Conservation (phyloP, 2,888 invertebrate species). For the Stenolophus ochropezus region DNA sequence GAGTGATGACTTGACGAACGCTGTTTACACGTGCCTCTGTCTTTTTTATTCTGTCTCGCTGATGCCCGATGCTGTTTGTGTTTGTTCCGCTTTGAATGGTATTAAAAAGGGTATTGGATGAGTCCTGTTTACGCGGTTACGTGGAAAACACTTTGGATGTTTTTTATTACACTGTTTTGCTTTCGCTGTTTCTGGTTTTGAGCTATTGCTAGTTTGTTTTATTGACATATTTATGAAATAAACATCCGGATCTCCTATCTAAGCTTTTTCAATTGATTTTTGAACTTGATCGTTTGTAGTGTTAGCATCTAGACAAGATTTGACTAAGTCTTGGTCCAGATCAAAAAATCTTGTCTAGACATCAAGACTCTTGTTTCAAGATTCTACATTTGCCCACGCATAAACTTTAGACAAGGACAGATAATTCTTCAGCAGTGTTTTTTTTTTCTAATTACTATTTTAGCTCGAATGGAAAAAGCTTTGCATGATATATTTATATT, state of each 20-base stretch:
- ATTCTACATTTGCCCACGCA: no score
- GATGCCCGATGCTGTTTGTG: constrained; percentile 36
- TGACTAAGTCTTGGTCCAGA: no score
- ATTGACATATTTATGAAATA: background rate
- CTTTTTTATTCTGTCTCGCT: constrained; percentile 39
- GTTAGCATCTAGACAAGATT: no score
- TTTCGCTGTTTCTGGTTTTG: constrained; percentile 10
- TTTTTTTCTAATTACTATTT: no score
- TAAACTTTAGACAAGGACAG: no score
- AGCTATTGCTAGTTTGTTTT: constrained; percentile 1
- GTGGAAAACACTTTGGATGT: constrained; percentile 7
- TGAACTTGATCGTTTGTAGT: background rate
- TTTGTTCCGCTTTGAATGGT: constrained; percentile 20
- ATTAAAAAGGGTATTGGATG: constrained; percentile 45
- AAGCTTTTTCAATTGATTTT: background rate
- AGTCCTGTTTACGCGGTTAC: constrained; percentile 40
- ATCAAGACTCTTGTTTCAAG: no score
- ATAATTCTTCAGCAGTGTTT: no score
- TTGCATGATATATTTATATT: no score
- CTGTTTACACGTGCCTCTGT: constrained; percentile 37
- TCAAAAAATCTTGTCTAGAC: no score
- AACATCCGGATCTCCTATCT: background rate
- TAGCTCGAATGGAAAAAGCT: no score
- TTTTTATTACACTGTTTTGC: constrained; percentile 28
- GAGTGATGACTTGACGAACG: constrained; percentile 56